Evolutionary conservation across 1,140 invertebrate genomes (phyloP).

Genomic region (Bombus haemorrhoidalis): DNA sequence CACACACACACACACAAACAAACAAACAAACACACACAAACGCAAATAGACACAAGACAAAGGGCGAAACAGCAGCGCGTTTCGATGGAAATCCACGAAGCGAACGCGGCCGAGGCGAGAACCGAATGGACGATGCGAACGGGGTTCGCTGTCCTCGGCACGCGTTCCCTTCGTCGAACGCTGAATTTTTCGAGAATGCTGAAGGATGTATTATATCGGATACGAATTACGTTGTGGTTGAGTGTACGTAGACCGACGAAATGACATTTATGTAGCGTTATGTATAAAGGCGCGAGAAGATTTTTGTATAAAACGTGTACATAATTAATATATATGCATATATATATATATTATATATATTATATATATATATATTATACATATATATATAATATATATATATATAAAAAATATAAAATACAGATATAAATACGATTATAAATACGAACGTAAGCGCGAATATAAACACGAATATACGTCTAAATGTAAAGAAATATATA

Average conservation of each 20-base stretch:
- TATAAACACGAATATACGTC: constrained; percentile 69
- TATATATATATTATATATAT: constrained; percentile 20
- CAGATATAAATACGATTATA: constrained; percentile 58
- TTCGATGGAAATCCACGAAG: constrained; percentile 55
- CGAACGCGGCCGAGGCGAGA: neutral
- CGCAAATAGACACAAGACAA: too few species aligned
- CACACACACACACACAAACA: neutral
- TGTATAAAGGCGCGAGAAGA: constrained; percentile 77
- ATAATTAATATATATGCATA: constrained; percentile 74
- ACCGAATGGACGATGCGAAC: neutral
- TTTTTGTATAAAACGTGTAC: constrained; percentile 79
- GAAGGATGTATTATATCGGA: constrained; percentile 76
- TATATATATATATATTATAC: neutral
- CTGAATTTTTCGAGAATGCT: constrained; percentile 69
- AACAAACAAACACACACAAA: accelerated
- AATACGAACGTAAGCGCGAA: constrained; percentile 51
- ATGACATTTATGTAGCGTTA: constrained; percentile 74
- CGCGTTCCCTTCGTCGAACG: constrained; percentile 19
- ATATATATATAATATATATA: constrained; percentile 27
- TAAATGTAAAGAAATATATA: constrained; percentile 63
- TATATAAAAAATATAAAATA: constrained; percentile 35
- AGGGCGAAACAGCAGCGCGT: constrained; percentile 56
- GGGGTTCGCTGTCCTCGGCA: constrained; percentile 11
- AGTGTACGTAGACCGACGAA: constrained; percentile 60
- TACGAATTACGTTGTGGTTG: constrained; percentile 45